Evolutionary conservation across 2,113 vertebrate genomes (phyloP).

Genomic region (Pantherophis guttatus): DNA sequence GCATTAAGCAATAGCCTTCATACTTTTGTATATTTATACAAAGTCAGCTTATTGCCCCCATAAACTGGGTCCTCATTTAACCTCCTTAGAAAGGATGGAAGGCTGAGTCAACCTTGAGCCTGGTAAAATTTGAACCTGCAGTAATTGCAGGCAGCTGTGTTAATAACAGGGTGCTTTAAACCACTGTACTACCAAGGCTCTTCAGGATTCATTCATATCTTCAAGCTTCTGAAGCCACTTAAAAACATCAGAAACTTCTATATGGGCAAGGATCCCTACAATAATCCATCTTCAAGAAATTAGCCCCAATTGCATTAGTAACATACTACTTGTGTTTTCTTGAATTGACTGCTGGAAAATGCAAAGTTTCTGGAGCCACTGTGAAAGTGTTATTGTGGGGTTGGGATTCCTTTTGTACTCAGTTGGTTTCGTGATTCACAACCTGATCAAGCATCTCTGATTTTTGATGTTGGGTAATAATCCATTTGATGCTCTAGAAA

Average conservation of each 20-base stretch:
- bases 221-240: background rate
- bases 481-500: background rate
- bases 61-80: too few relatives aligned
- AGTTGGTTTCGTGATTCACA: background rate
- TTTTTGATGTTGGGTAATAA: background rate
- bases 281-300: background rate
- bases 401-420: background rate
- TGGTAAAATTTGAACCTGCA: too few relatives aligned
- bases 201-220: background rate
- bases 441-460: background rate
- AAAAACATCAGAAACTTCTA: background rate
- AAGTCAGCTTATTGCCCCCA: too few relatives aligned
- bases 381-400: background rate
- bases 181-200: too few relatives aligned
- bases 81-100: too few relatives aligned
- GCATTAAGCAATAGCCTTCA: too few relatives aligned
- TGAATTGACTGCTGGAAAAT: background rate
- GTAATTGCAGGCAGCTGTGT: too few relatives aligned
- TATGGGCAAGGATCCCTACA: background rate
- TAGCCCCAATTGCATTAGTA: background rate
- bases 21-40: too few relatives aligned
- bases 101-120: too few relatives aligned
- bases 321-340: background rate
- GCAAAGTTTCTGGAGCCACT: background rate
- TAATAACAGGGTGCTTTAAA: too few relatives aligned